Evolutionary conservation across 2,113 vertebrate species (phyloP).

Genomic region (Phoenicopterus ruber): DNA sequence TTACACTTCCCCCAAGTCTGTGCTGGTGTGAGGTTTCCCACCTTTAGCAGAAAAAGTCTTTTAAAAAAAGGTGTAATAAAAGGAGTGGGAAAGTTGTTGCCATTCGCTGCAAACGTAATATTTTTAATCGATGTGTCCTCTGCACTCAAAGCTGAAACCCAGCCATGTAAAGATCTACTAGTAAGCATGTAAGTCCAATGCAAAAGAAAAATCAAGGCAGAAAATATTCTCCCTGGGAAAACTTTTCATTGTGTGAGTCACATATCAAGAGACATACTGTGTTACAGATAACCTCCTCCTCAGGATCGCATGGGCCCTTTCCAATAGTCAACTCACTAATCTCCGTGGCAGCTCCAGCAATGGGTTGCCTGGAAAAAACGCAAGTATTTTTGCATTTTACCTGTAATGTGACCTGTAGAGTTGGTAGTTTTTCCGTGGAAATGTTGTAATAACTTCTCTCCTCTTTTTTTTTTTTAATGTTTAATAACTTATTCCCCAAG

Average conservation of each 20-base stretch:
- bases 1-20: neutral
- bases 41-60: neutral
- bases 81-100: neutral
- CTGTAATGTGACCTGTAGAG: neutral
- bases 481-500: neutral
- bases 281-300: neutral
- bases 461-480: neutral
- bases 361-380: neutral
- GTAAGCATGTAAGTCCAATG: neutral
- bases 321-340: neutral
- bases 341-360: neutral
- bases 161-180: neutral
- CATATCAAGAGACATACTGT: neutral
- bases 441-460: neutral
- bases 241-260: neutral
- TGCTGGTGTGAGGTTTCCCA: neutral
- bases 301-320: neutral
- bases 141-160: neutral
- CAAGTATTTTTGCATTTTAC: neutral
- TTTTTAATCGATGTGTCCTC: neutral
- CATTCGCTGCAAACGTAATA: neutral
- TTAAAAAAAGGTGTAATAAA: neutral
- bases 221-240: neutral
- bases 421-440: neutral
- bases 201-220: neutral